Conservation (phyloP, 2,797 vertebrate species). For the Notoglanidium macrostoma region DNA sequence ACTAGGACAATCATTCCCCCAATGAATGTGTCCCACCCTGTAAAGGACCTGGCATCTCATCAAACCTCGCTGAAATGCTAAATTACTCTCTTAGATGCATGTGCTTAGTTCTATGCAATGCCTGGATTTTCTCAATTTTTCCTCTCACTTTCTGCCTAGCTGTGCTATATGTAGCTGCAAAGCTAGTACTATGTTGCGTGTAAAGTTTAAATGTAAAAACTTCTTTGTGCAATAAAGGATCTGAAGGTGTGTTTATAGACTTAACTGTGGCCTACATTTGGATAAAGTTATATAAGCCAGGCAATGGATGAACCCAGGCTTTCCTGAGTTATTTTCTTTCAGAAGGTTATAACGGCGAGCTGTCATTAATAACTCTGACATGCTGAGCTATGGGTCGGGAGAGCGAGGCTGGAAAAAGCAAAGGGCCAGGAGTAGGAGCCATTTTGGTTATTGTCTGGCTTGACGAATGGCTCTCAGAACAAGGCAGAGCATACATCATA, state of each 20-base stretch:
- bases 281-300: constrained; percentile 44
- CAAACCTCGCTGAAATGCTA: constrained; percentile 58
- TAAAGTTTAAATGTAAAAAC: constrained; percentile 11
- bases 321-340: constrained; percentile 87
- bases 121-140: constrained; percentile 23
- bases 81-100: constrained; percentile 48
- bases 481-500: constrained; percentile 99
- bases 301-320: constrained; percentile 79
- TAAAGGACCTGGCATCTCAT: constrained; percentile 43
- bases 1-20: constrained; percentile 69
- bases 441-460: constrained; percentile 94
- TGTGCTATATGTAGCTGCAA: constrained; percentile 5
- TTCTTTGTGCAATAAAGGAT: constrained; percentile 30
- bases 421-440: constrained; percentile 75
- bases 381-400: constrained; percentile 56
- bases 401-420: constrained; percentile 59
- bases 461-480: constrained; percentile 98
- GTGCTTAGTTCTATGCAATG: constrained; percentile 25
- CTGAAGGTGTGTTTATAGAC: constrained; percentile 26
- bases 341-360: constrained; percentile 88
- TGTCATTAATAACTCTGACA: constrained; percentile 90
- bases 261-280: constrained; percentile 34
- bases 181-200: background rate
- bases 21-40: constrained; percentile 37
- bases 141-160: constrained; percentile 16